Evolutionary conservation across 1,140 invertebrate species (phyloP), one percentile per base, ranked within the genome.

Genomic region (Pogonomyrmex barbatus): DNA sequence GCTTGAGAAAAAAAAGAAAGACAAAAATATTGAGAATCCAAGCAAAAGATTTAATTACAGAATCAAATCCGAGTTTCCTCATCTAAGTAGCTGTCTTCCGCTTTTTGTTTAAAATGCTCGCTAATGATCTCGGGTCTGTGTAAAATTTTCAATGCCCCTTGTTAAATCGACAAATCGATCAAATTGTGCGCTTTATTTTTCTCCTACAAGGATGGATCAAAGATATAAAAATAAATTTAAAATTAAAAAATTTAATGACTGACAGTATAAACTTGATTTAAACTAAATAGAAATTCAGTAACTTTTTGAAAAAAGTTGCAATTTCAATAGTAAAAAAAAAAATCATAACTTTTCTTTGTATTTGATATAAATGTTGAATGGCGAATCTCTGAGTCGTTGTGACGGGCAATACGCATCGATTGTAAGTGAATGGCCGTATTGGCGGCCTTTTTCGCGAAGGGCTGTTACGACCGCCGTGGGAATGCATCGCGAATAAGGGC

Each of bases 21-120:
- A 39, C 24, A 52, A 81, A 79, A 56, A 24, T 47, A 54, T 30
- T 24, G 24, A 63, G 45, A 83, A 78, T 75, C 17, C 71, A 52
- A 62, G 58, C 33, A 52, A 76, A 82, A 86, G 86, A 90, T 90
- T 91, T 87, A 92, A 92, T 92, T 91, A 87, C 82, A 75, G 84
- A 87, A 88, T 92, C 84, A 79, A 87, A 87, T 91, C 76, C 36
- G 85, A 89, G 83, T 77, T 79, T 86, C 82, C 88, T 84, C 83
- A 82, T 71, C 67, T 60, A 39, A 71, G 42, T 56, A 4, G 33
- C 10, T 60, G 39, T 70, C 83, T 89, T 81, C 52, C 56, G 81
- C 62, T 82, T 52, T 50, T 88, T 86, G 81, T 89, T 75, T 88
- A 88, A n/a, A n/a, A n/a, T 79, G 56, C 8, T 24, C 56, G 42